These are phyloP conservation scores for Macrotrachela quadricornifera DNA, from an alignment of 1,140 invertebrate genomes.

Conservation along the genomic window DNA sequence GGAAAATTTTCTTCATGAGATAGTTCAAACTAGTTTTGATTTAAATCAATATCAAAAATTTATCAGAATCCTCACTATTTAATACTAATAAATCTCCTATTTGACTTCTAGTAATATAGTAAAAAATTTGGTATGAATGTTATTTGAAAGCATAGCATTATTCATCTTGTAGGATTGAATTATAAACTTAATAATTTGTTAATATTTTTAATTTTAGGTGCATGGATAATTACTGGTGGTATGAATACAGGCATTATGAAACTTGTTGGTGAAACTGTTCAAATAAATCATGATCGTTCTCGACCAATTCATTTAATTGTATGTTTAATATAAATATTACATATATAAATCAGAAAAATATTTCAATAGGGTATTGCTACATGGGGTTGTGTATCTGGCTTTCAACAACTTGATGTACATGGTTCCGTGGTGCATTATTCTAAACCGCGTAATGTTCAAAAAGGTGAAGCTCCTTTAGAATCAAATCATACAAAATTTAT, in stretches of 20 bases:
- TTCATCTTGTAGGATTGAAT: no score
- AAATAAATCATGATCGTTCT: slow-evolving; percentile 12
- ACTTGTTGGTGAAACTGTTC: slow-evolving; percentile 30
- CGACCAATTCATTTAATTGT: background rate
- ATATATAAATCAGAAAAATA: no score
- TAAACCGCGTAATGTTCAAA: background rate
- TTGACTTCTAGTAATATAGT: no score
- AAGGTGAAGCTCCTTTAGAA: slow-evolving; percentile 17
- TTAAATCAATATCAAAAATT: no score
- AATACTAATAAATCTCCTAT: no score
- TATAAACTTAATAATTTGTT: no score
- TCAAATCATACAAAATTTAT: slow-evolving; percentile 32
- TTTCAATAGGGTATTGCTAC: slow-evolving; percentile 19
- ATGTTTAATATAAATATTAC: background rate
- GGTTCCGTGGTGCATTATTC: background rate
- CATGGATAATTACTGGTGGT: slow-evolving; percentile 32
- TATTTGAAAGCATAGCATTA: no score
- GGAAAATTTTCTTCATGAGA: no score
- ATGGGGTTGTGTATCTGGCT: slow-evolving; percentile 23
- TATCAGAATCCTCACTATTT: no score
- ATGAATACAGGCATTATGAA: slow-evolving; percentile 31
- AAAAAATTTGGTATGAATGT: no score
- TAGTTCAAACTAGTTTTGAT: no score
- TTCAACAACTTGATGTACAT: background rate
- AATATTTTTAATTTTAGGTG: slow-evolving; percentile 10